These are phyloP conservation scores for Micropoecilia bifurca DNA, from an alignment of 2,797 vertebrate genomes.

Conservation along the genomic window DNA sequence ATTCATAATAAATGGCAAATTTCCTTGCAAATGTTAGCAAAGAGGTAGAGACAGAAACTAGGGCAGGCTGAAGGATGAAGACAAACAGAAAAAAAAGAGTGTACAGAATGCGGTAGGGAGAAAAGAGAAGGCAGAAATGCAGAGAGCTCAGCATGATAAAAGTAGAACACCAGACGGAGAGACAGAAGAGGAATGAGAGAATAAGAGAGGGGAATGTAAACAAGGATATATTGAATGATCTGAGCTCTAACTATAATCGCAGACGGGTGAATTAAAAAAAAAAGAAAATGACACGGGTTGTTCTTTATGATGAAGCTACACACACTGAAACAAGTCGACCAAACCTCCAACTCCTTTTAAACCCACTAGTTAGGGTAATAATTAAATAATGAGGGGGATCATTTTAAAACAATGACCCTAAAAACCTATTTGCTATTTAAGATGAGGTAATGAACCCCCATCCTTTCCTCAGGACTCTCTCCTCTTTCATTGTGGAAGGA, in stretches of 20 bases:
- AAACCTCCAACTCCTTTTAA: background rate
- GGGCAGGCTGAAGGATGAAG: background rate
- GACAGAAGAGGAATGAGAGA: background rate
- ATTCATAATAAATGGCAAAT: background rate
- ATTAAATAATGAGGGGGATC: constrained; percentile 18
- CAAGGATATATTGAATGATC: background rate
- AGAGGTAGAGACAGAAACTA: background rate
- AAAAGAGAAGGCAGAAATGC: background rate
- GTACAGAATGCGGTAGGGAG: background rate
- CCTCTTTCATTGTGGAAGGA: constrained; percentile 13
- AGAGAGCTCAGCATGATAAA: background rate
- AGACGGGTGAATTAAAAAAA: background rate
- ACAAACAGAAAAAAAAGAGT: background rate
- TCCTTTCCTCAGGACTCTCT: constrained; percentile 25
- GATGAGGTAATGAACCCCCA: constrained; percentile 54
- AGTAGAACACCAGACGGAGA: background rate
- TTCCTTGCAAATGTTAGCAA: background rate
- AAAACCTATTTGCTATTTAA: constrained; percentile 24
- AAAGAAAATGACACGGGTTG: background rate
- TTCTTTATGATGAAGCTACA: background rate
- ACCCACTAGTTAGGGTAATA: background rate
- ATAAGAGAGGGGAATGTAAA: background rate
- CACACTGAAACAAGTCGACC: background rate
- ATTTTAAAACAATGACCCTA: constrained; percentile 28
- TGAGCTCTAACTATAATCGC: background rate